phyloP scores from a whole-genome alignment of 2,888 invertebrate species.

The Eledona agricola region DNA sequence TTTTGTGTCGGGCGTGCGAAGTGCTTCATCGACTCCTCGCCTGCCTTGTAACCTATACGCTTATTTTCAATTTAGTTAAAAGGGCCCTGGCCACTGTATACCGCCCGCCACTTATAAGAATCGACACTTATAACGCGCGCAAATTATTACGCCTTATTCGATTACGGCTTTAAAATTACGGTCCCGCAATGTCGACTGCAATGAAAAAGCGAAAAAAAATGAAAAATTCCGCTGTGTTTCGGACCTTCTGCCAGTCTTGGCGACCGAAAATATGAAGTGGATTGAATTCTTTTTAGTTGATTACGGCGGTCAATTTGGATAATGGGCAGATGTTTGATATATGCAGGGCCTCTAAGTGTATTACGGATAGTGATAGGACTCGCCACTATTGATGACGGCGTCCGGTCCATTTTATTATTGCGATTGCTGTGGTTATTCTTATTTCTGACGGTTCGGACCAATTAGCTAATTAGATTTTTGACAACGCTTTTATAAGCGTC shows the following conservation, averaged over 20 bases:
- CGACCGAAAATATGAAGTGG: conserved; percentile 55
- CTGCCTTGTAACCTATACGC: conserved; percentile 60
- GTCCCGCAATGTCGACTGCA: conserved; percentile 14
- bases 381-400: conserved; percentile 58
- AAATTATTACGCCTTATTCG: conserved; percentile 55
- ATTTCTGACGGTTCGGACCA: conserved; percentile 45
- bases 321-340: conserved; percentile 63
- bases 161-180: conserved; percentile 51
- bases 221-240: background rate
- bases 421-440: conserved; percentile 56
- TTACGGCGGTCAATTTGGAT: conserved; percentile 63
- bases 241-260: background rate
- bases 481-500: too few relatives aligned
- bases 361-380: conserved; percentile 60
- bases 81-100: conserved; percentile 61
- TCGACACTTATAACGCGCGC: conserved; percentile 61
- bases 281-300: conserved; percentile 63
- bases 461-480: conserved; percentile 47
- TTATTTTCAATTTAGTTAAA: conserved; percentile 63
- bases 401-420: conserved; percentile 59
- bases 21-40: conserved; percentile 59
- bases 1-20: conserved; percentile 53
- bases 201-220: background rate
- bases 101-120: conserved; percentile 57
- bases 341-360: conserved; percentile 61